Evolutionary conservation across 2,797 vertebrate genomes (phyloP).

Genomic region (Gadopsis marmoratus): DNA sequence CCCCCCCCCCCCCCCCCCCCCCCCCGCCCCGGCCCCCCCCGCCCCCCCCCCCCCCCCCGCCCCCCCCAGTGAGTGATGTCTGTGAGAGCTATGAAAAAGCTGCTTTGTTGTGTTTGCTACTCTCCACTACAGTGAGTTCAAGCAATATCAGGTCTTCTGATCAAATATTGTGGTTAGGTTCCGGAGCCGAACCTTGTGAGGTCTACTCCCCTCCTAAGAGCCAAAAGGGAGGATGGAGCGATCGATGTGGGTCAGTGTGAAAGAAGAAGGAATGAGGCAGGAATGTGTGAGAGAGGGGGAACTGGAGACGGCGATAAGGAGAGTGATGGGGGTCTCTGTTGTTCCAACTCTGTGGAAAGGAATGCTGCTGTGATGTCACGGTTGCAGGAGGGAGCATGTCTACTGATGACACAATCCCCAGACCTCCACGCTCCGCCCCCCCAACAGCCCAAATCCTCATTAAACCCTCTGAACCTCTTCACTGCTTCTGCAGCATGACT

Average conservation of each 20-base stretch:
- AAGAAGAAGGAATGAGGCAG: constrained; percentile 34
- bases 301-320: constrained; percentile 66
- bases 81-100: constrained; percentile 67
- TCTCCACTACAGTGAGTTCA: constrained; percentile 45
- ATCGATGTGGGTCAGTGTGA: constrained; percentile 32
- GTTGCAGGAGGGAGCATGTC: constrained; percentile 86
- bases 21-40: too few relatives aligned
- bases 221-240: constrained; percentile 30
- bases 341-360: constrained; percentile 84
- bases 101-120: constrained; percentile 70
- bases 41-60: too few relatives aligned
- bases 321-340: constrained; percentile 80
- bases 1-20: too few relatives aligned
- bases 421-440: constrained; percentile 73
- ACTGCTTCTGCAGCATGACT: constrained; percentile 27
- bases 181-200: constrained; percentile 41
- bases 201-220: constrained; percentile 21
- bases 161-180: constrained; percentile 72
- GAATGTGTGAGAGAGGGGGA: constrained; percentile 67
- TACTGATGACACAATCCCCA: constrained; percentile 86
- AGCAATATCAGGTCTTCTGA: constrained; percentile 64
- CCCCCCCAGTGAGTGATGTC: constrained; percentile 60
- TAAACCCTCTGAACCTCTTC: constrained; percentile 64
- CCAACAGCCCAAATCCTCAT: constrained; percentile 64
- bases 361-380: constrained; percentile 88